A percentile compares a stretch with the other conserved stretches of the same genome.
These are phyloP conservation scores for Achatina immaculata DNA, from an alignment of 1,140 invertebrate genomes.

Conservation along the genomic window DNA sequence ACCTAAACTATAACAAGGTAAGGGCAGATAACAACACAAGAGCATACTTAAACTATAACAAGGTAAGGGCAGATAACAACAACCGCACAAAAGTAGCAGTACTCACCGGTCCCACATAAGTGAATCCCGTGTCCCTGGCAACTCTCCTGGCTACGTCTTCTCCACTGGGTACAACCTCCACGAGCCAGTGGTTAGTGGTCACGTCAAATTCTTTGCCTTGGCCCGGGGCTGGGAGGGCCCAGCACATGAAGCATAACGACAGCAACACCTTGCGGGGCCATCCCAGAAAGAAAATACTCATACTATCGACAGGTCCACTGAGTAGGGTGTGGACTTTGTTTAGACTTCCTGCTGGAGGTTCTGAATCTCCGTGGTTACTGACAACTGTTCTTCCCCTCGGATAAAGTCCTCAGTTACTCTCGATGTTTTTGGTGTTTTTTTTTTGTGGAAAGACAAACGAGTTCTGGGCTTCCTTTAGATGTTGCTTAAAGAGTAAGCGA, in stretches of 20 bases:
- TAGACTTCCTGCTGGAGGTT: no score
- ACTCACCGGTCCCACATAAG: slow-evolving; percentile 58
- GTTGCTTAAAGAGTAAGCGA: no score
- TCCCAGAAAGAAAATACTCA: slow-evolving; percentile 29
- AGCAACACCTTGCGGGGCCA: slow-evolving; percentile 49
- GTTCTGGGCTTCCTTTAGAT: no score
- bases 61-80: no score
- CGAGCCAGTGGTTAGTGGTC: slow-evolving; percentile 58
- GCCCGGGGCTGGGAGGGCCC: slow-evolving; percentile 6
- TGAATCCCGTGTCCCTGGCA: slow-evolving; percentile 60
- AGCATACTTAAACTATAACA: no score
- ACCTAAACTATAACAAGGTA: no score
- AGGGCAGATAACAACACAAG: no score
- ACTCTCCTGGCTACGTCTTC: slow-evolving; percentile 50
- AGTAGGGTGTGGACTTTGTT: neutral
- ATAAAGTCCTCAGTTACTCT: no score
- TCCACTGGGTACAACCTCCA: slow-evolving; percentile 53
- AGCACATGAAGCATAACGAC: slow-evolving; percentile 39
- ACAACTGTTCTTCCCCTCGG: no score
- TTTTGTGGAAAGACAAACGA: no score
- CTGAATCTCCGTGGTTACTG: no score
- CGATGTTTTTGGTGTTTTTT: no score
- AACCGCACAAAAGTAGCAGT: slow-evolving; percentile 16
- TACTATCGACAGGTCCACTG: slow-evolving; percentile 1
- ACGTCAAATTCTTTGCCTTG: slow-evolving; percentile 45